These are phyloP conservation scores for Adelphocoris suturalis DNA, from an alignment of 2,888 invertebrate species.

Conservation along the genomic window DNA sequence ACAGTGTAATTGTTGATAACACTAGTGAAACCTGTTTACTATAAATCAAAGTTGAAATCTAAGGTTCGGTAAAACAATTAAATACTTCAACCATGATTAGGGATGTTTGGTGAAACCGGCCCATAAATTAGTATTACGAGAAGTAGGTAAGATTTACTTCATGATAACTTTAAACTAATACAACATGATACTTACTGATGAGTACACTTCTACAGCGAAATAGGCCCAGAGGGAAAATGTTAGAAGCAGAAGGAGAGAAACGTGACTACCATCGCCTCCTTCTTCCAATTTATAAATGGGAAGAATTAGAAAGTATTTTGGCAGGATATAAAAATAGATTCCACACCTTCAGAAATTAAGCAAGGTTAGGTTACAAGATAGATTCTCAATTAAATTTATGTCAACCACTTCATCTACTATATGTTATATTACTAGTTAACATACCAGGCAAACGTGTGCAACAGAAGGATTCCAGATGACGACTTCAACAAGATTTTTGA, in stretches of 20 bases:
- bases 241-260: conserved; percentile 68
- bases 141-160: too few species aligned
- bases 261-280: conserved; percentile 67
- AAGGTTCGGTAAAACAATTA: too few species aligned
- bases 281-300: conserved; percentile 69
- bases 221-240: conserved; percentile 59
- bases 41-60: too few species aligned
- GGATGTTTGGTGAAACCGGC: too few species aligned
- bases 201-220: conserved; percentile 57
- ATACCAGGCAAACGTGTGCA: conserved; percentile 69
- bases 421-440: too few species aligned
- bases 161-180: too few species aligned
- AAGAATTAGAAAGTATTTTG: conserved; percentile 69
- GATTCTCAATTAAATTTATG: too few species aligned
- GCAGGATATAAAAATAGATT: conserved; percentile 70
- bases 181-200: conserved; percentile 60
- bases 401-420: too few species aligned
- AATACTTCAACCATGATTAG: too few species aligned
- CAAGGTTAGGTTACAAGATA: not conserved
- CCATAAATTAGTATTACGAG: too few species aligned
- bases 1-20: too few species aligned
- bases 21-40: too few species aligned
- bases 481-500: conserved; percentile 56
- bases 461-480: conserved; percentile 61
- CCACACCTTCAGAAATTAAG: conserved; percentile 55